Conservation (phyloP, 2,888 invertebrate genomes). For the Orchesellides sinensis region DNA sequence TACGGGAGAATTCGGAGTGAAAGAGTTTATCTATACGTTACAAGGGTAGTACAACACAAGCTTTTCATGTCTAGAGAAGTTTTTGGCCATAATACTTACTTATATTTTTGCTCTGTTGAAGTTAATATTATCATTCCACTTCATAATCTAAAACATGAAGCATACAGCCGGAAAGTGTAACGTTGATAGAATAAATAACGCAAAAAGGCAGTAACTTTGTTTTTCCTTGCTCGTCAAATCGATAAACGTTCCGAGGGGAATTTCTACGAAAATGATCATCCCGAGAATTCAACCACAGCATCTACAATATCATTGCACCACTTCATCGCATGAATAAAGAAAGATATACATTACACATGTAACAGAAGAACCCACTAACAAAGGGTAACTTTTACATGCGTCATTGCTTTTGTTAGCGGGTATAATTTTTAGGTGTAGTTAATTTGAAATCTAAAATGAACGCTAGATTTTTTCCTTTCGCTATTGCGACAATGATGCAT, state of each 20-base stretch:
- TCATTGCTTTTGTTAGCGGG: too few species aligned
- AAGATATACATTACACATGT: too few species aligned
- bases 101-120: neutral
- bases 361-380: too few species aligned
- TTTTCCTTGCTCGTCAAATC: constrained; percentile 53
- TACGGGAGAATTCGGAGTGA: neutral
- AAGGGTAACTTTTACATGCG: too few species aligned
- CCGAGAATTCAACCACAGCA: constrained; percentile 59
- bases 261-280: constrained; percentile 60
- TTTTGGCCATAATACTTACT: neutral
- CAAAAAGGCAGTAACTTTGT: constrained; percentile 24
- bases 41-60: neutral
- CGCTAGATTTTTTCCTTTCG: too few species aligned
- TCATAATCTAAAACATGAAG: constrained; percentile 8
- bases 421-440: too few species aligned
- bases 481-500: too few species aligned
- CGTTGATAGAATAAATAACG: constrained; percentile 54
- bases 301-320: constrained; percentile 36
- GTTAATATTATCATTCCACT: constrained; percentile 11
- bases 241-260: constrained; percentile 63
- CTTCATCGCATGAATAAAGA: too few species aligned
- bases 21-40: too few species aligned
- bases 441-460: too few species aligned
- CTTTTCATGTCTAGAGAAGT: neutral
- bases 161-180: constrained; percentile 8